Evolutionary conservation across 1,140 invertebrate genomes (phyloP), one percentile per base, ranked within the genome.

Genomic region (Mizuhopecten yessoensis): DNA sequence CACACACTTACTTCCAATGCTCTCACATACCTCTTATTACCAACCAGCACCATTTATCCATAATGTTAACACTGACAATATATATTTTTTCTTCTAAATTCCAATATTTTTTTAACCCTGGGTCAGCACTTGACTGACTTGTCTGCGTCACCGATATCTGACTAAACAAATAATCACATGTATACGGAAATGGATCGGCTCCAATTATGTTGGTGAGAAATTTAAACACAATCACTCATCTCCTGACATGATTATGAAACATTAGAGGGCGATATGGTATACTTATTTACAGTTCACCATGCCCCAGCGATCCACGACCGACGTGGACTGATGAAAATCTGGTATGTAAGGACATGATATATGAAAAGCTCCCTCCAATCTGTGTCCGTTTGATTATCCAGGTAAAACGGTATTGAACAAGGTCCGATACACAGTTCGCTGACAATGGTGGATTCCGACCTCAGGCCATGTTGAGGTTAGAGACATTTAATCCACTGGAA

Each of bases 241-340:
- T n/a, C n/a, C 57, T 75, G 57, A 75, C 57, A 75, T 29, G n/a
- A 75, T 75, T 75, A 75, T 75, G n/a, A 75, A 75, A 75, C 57
- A 75, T 75, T 29, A 75, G 57, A 29, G 42, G 42, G 9, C 42
- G 9, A 45, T 45, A 45, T 45, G 42, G 42, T 45, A 45, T 17
- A 39, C 36, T n/a, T 49, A 49, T 49, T n/a, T 75, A 75, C n/a
- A 75, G 57, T 75, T 75, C 57, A 75, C 57, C n/a, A 75, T 75
- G 57, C 57, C 57, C 11, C 23, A 75, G 57, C 17, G 57, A 75
- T 29, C 57, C n/a, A 75, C 57, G 23, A 29, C 23, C 9, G 17
- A 75, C 23, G 5, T 29, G 57, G 23, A 75, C 57, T 75, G 57
- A 75, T 75, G 57, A 29, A 17, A 75, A 75, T 75, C 57, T 75